Base-by-base conservation (phyloP, 2,113 vertebrate species). In the Eidolon helvum region DNA sequence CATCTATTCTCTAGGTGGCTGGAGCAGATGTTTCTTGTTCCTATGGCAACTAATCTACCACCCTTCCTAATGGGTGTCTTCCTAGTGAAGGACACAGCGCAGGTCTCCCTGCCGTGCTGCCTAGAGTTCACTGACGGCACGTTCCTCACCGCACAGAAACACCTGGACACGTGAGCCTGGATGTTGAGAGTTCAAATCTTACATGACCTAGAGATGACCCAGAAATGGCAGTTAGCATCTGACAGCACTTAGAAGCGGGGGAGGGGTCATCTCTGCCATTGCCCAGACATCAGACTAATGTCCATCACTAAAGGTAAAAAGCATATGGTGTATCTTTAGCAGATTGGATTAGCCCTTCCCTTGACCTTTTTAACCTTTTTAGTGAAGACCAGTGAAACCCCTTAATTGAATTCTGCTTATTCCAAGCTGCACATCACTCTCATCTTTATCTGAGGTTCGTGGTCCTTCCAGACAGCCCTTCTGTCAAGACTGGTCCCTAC, bases 311-410 rank as follows among this genome's bases (percentile, higher is more conserved):
- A 65, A 59, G 90, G 91, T 57, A 91, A 77, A 96, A 71, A 90
- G 90, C 79, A 16, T 26, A 59, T 8, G 45, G 50, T 74, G 53
- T 24, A 18, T 80, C 59, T 24, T 61, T 59, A 10, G 74, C 45
- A 96, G 85, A 98, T 91, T 84, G 82, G 91, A 94, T 97, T 97
- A 97, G 88, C 80, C 87, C 91, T 91, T 97, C 92, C 85, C 90
- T n/a, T 78, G 95, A 88, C 93, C 35, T 33, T 75, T 65, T 26
- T 86, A 88, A 78, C 53, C 65, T 96, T 21, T 7, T 86, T 95
- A 83, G 95, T 75, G 94, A 95, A 96, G 94, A 92, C 84, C 92
- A 71, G 50, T 0, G 82, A 96, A 72, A 91, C 63, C 26, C 78
- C 69, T 91, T 96, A 90, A 94, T 95, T 71, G 68, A 96, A 96